A percentile compares a stretch with the other conserved stretches of the same genome.
These are phyloP conservation scores for Phoebastria nigripes DNA, from an alignment of 2,797 vertebrate genomes.

Conservation along the genomic window DNA sequence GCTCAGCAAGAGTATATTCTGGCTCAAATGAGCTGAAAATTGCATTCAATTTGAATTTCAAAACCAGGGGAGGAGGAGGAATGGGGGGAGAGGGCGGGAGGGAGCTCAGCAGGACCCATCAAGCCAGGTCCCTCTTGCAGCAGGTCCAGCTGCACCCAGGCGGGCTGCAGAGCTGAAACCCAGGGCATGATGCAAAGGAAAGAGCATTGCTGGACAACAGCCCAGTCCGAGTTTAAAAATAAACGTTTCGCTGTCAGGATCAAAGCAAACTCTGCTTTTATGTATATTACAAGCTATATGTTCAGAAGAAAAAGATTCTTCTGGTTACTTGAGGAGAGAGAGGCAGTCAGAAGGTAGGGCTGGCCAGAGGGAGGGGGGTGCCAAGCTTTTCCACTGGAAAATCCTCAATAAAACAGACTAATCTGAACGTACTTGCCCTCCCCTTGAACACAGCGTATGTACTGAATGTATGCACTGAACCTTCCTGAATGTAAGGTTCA, in stretches of 20 bases:
- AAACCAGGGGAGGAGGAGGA: conserved; percentile 68
- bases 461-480: neutral
- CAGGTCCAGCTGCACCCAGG: conserved; percentile 54
- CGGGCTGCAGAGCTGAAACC: conserved; percentile 56
- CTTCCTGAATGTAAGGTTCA: neutral
- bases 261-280: conserved; percentile 77
- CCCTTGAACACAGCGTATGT: neutral
- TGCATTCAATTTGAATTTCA: conserved; percentile 87
- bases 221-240: conserved; percentile 79
- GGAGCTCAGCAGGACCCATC: conserved; percentile 53
- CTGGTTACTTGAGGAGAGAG: conserved; percentile 50
- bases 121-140: conserved; percentile 43
- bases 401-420: conserved; percentile 1
- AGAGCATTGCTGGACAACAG: conserved; percentile 75
- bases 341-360: neutral
- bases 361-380: neutral
- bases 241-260: conserved; percentile 77
- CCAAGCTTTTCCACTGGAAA: conserved; percentile 17
- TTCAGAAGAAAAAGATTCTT: conserved; percentile 62
- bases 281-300: conserved; percentile 67
- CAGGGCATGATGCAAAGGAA: conserved; percentile 59
- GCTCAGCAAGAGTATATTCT: conserved; percentile 84
- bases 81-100: neutral
- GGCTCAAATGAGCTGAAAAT: conserved; percentile 87
- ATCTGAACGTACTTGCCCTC: conserved; percentile 13